Conservation (phyloP, 2,888 invertebrate genomes). For the Tetropium fuscum region DNA sequence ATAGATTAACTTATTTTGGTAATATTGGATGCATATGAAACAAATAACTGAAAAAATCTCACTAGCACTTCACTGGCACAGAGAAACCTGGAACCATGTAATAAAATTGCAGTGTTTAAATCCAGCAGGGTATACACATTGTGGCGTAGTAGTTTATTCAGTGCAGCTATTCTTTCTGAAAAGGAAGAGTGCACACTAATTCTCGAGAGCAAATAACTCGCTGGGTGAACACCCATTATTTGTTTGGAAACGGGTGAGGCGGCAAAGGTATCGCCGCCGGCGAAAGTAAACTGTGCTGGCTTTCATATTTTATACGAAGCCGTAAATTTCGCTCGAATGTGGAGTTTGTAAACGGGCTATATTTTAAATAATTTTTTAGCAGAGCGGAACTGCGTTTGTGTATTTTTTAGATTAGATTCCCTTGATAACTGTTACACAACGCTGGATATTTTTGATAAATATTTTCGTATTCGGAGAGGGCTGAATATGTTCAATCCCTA, state of each 20-base stretch:
- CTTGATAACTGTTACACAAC: too few species aligned
- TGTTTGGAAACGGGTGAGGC: conserved; percentile 37
- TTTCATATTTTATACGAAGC: conserved; percentile 8
- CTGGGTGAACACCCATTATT: conserved; percentile 50
- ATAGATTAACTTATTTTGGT: too few species aligned
- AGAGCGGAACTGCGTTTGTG: too few species aligned
- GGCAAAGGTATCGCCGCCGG: conserved; percentile 21
- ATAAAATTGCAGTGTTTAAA: conserved; percentile 10
- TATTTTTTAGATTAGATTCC: too few species aligned
- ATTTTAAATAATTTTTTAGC: conserved; percentile 24
- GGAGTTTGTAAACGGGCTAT: conserved; percentile 11
- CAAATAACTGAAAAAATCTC: too few species aligned
- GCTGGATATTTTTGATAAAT: too few species aligned
- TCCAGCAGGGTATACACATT: conserved; percentile 7
- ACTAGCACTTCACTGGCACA: too few species aligned
- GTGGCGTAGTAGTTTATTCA: conserved; percentile 15
- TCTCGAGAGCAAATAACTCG: conserved; percentile 50
- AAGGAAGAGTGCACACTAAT: conserved; percentile 52
- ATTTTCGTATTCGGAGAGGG: too few species aligned
- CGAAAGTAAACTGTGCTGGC: conserved; percentile 23
- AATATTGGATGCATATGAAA: background rate
- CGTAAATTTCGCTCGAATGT: conserved; percentile 12
- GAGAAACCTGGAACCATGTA: conserved; percentile 2
- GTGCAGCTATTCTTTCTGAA: conserved; percentile 45
- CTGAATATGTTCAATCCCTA: too few species aligned